Conservation (phyloP, 2,113 vertebrate species). For the Manacus vitellinus region DNA sequence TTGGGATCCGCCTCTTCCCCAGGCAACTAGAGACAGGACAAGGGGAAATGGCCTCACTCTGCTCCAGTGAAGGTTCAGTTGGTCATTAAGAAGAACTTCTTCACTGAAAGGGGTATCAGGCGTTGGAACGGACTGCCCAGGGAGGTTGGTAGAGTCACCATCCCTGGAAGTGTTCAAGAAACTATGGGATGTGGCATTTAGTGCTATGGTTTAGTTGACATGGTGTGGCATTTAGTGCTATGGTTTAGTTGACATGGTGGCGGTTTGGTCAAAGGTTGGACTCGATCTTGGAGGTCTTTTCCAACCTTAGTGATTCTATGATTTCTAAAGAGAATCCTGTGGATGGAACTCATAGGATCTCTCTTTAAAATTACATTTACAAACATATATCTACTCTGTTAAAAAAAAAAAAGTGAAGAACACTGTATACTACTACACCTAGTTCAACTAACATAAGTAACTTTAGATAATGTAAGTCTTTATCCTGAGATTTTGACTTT, state of each 20-base stretch:
- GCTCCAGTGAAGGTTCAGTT: not conserved
- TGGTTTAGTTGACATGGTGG: not conserved
- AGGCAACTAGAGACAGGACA: not conserved
- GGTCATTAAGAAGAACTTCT: not conserved
- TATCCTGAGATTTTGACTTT: not conserved
- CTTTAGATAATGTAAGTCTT: not conserved
- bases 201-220: not conserved
- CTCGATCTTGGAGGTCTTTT: not conserved
- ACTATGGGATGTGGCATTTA: accelerated
- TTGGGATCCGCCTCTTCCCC: not conserved
- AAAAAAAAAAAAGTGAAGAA: not conserved
- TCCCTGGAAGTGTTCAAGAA: not conserved
- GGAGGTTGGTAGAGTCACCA: not conserved
- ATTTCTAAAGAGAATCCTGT: not conserved
- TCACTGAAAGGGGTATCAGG: not conserved
- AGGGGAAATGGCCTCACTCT: not conserved
- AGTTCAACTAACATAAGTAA: not conserved
- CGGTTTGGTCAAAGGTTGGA: not conserved
- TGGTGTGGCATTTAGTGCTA: not conserved
- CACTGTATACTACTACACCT: not conserved
- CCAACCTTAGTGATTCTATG: not conserved
- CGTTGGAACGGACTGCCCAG: not conserved
- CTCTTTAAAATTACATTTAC: not conserved
- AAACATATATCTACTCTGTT: not conserved
- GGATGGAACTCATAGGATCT: not conserved